phyloP scores from a whole-genome alignment of 2,797 vertebrate genomes.

The Lutjanus argentimaculatus region DNA sequence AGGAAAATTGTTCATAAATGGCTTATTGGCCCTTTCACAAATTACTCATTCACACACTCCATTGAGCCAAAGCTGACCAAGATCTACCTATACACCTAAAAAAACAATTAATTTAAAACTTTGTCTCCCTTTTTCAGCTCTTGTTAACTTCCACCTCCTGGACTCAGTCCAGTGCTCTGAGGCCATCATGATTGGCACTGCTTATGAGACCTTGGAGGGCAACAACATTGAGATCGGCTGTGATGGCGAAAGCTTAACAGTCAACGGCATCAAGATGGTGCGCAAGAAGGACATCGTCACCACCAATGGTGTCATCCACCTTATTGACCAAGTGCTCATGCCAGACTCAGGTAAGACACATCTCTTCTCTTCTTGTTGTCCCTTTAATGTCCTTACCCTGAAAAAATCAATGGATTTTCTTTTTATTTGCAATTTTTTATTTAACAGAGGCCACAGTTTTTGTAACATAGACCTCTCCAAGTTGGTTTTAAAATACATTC shows the following conservation, averaged over 20 bases:
- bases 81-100: slow-evolving; percentile 5
- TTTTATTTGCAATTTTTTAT: no score
- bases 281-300: slow-evolving; percentile 96
- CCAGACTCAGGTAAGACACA: slow-evolving; percentile 93
- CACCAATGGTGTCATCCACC: slow-evolving; percentile 95
- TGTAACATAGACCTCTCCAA: no score
- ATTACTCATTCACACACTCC: neutral
- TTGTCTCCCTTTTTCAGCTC: slow-evolving; percentile 83
- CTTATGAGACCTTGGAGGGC: slow-evolving; percentile 94
- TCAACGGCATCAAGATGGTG: slow-evolving; percentile 97
- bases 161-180: slow-evolving; percentile 96
- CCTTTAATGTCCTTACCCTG: no score
- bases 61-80: neutral
- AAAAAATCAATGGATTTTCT: no score
- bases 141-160: slow-evolving; percentile 94
- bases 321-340: slow-evolving; percentile 94
- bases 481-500: no score
- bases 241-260: slow-evolving; percentile 93
- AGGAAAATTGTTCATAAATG: no score
- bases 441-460: no score
- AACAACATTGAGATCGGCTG: slow-evolving; percentile 94
- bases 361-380: neutral
- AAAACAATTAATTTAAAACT: slow-evolving; percentile 13
- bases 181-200: slow-evolving; percentile 92
- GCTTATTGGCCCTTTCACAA: no score